phyloP scores from a whole-genome alignment of 2,888 invertebrate species.

The Loripinus fragilis region DNA sequence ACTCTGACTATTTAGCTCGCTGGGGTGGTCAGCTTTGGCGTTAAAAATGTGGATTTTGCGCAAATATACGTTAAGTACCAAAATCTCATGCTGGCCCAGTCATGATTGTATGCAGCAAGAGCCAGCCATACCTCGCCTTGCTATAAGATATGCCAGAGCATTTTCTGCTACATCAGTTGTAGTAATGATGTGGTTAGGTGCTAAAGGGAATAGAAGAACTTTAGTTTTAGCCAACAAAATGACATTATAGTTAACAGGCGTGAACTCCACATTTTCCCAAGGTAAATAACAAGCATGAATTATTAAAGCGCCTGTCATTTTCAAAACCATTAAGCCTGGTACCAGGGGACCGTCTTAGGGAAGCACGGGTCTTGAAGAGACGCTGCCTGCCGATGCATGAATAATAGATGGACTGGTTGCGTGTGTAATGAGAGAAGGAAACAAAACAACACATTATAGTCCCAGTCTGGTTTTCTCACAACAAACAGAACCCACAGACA shows the following conservation, averaged over 20 bases:
- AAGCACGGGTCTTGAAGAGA: conserved; percentile 96
- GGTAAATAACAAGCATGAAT: conserved; percentile 21
- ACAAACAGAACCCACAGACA: neutral
- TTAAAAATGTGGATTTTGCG: too few species aligned
- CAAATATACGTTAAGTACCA: too few species aligned
- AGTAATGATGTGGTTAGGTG: neutral
- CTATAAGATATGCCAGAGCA: too few species aligned
- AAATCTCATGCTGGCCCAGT: too few species aligned
- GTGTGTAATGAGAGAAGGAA: conserved; percentile 4
- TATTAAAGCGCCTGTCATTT: conserved; percentile 41
- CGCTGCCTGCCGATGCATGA: conserved; percentile 93
- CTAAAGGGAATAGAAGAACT: conserved; percentile 4
- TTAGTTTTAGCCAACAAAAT: conserved; percentile 15
- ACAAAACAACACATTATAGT: conserved; percentile 12
- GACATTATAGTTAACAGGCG: conserved; percentile 8
- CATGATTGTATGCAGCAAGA: too few species aligned
- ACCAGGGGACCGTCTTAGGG: conserved; percentile 28
- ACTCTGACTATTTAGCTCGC: too few species aligned
- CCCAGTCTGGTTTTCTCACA: conserved; percentile 1
- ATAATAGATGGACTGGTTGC: conserved; percentile 17
- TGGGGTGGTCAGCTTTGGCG: too few species aligned
- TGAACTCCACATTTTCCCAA: conserved; percentile 14
- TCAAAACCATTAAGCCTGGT: conserved; percentile 39
- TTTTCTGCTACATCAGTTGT: neutral
- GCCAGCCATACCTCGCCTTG: too few species aligned